Base-by-base conservation (phyloP, 2,113 vertebrate genomes). In the Rynchops niger region DNA sequence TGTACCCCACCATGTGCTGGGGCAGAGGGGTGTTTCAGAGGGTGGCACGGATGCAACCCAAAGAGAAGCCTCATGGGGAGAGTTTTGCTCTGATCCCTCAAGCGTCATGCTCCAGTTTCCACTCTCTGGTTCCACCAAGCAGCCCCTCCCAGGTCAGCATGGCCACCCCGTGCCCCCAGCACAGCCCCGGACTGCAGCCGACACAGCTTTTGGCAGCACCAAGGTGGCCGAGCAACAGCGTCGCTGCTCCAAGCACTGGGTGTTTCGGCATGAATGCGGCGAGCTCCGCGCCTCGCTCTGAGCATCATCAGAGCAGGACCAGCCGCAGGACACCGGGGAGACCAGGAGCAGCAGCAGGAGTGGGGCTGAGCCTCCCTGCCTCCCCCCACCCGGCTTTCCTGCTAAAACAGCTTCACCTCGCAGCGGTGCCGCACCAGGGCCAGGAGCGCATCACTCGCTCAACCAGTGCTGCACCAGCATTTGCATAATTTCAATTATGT, bases 231-330 rank as follows among this genome's bases (percentile, higher is more conserved):
- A 85, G 77, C 8, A 4, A 4, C 21, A 12, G 34, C 2, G 25
- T 15, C 4, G 0, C 42, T 20, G 76, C 70, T 65, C 45, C 65
- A 5, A 34, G 27, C 15, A 0, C 0, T 6, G 52, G n/a, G 11
- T 12, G 50, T 26, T 34, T 2, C 0, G 6, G 40, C 14, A 34
- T 1, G 23, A 22, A 21, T 0, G 0, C 0, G 0, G 42, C 0
- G 4, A 49, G 42, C 42, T 47, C 20, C 2, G 67, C 1, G 3
- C 58, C 72, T 11, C 10, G 49, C 82, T 40, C 80, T 1, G 12
- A 47, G 53, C 58, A 32, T 8, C 43, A 4, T 1, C 0, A 0
- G 34, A 17, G 72, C 5, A 3, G 62, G 58, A 47, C 9, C 19
- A 6, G 71, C 27, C 17, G 8, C 26, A 13, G 11, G 56, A 45